A percentile compares a stretch with the other conserved stretches of the same genome.
These are phyloP conservation scores for Cynopterus brachyotis DNA, from an alignment of 2,113 vertebrate species.

Conservation along the genomic window DNA sequence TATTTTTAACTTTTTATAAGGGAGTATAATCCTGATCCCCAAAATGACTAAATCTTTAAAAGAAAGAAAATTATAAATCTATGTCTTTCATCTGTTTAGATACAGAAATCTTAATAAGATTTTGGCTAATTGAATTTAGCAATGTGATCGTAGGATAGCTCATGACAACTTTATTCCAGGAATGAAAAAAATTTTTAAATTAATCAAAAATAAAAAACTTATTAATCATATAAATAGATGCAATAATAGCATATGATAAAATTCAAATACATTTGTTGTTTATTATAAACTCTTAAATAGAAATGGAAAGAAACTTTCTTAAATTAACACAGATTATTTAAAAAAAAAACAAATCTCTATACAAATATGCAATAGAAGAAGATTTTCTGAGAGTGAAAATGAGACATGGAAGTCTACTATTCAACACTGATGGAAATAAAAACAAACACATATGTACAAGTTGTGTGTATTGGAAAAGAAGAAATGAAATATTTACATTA, in stretches of 20 bases:
- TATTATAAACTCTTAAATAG: not conserved
- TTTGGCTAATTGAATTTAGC: not conserved
- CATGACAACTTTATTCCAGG: not conserved
- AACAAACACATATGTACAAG: not conserved
- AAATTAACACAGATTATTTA: not conserved
- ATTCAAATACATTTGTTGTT: not conserved
- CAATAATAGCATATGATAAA: not conserved
- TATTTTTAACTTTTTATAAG: not conserved
- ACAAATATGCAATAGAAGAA: not conserved
- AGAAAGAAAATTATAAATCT: not conserved
- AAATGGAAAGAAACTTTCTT: not conserved
- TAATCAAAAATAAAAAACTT: not conserved
- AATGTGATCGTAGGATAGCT: not conserved
- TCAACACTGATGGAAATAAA: not conserved
- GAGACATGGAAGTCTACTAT: not conserved
- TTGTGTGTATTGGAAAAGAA: not conserved
- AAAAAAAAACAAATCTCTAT: not conserved
- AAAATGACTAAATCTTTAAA: not conserved
- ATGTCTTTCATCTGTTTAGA: not conserved
- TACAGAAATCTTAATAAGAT: not conserved
- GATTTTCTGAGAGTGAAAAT: not conserved
- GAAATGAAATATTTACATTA: not conserved
- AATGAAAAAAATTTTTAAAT: not conserved
- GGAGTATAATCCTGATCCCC: not conserved
- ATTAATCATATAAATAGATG: not conserved